A percentile compares a stretch with the other conserved stretches of the same genome.
Evolutionary conservation across 2,113 vertebrate genomes (phyloP).

Genomic region (Scomber japonicus): DNA sequence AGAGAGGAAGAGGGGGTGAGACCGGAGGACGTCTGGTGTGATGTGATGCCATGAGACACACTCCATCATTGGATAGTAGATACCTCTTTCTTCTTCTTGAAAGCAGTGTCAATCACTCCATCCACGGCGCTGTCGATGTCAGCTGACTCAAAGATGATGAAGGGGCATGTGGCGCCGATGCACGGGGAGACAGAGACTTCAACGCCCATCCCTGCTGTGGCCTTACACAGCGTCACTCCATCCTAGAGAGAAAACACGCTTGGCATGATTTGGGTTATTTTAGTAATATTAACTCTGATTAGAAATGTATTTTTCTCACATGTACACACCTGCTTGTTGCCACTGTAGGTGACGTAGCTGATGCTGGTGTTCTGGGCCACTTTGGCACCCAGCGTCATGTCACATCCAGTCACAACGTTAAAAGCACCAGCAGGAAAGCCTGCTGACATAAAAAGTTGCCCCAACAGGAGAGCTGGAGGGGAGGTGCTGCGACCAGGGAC

Average conservation of each 20-base stretch:
- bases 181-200: conserved; percentile 72
- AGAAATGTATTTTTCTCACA: background rate
- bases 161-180: conserved; percentile 77
- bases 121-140: conserved; percentile 86
- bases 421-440: conserved; percentile 83
- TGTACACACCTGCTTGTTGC: conserved; percentile 77
- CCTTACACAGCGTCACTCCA: conserved; percentile 61
- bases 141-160: conserved; percentile 85
- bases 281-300: background rate
- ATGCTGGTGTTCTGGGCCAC: conserved; percentile 71
- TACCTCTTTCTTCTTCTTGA: conserved; percentile 81
- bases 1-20: background rate
- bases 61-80: no score
- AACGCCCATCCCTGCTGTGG: conserved; percentile 67
- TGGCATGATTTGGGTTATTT: background rate
- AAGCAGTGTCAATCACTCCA: conserved; percentile 77
- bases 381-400: conserved; percentile 61
- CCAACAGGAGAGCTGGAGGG: conserved; percentile 78
- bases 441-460: conserved; percentile 77
- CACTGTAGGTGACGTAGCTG: conserved; percentile 76
- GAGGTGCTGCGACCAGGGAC: conserved; percentile 69
- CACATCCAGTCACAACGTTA: conserved; percentile 80
- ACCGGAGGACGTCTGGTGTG: background rate
- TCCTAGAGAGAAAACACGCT: conserved; percentile 55
- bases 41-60: background rate